A percentile compares a stretch with the other conserved stretches of the same genome.
phyloP scores from a whole-genome alignment of 2,888 invertebrate genomes.

The Leptothorax acervorum region DNA sequence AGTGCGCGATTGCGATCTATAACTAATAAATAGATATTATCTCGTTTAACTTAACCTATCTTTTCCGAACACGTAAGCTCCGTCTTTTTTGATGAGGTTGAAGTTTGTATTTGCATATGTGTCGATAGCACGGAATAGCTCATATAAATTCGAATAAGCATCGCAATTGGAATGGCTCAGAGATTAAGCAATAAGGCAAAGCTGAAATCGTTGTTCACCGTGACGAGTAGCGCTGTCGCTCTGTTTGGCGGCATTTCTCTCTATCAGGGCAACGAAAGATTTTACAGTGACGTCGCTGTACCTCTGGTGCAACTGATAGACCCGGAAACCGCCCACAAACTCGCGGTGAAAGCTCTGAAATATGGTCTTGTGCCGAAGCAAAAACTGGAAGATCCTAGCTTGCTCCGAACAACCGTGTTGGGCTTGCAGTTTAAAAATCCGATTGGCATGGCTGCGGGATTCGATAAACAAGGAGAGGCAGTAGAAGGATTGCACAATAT shows the following conservation, averaged over 20 bases:
- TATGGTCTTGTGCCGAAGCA: conserved; percentile 90
- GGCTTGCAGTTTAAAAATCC: conserved; percentile 93
- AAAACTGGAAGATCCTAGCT: conserved; percentile 88
- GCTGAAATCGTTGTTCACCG: conserved; percentile 89
- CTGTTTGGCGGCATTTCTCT: conserved; percentile 90
- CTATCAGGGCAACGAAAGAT: conserved; percentile 92
- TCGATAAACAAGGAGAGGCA: conserved; percentile 98
- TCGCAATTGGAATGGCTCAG: conserved; percentile 71
- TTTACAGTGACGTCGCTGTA: conserved; percentile 91
- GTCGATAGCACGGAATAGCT: not conserved
- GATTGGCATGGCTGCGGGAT: conserved; percentile 99
- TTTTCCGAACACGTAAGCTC: not conserved
- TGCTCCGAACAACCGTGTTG: conserved; percentile 90
- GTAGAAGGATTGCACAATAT: conserved; percentile 92
- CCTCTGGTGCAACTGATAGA: conserved; percentile 90
- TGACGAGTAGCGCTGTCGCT: conserved; percentile 89
- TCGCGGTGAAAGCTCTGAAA: conserved; percentile 92
- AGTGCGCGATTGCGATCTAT: not conserved
- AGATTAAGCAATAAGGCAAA: conserved; percentile 87
- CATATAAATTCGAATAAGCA: conserved; percentile 41
- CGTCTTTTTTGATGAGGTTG: not conserved
- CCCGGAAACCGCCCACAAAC: conserved; percentile 94
- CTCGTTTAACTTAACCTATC: not conserved
- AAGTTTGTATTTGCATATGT: not conserved
- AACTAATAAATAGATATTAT: not conserved